Evolutionary conservation across 2,113 vertebrate species (phyloP).

Genomic region (Eupsittula cactorum): DNA sequence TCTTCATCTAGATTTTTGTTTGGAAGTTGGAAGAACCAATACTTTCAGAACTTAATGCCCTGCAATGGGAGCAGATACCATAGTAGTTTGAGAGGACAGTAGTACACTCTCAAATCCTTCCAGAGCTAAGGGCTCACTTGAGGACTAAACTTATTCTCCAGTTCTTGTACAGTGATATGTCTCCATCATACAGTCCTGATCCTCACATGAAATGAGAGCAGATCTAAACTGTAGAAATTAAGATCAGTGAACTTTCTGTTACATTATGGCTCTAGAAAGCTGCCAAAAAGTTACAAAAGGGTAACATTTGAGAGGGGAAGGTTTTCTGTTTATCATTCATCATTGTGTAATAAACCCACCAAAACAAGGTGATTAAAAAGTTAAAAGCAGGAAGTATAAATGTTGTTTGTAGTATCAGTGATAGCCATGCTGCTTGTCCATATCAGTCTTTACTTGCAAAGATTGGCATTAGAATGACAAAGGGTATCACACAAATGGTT

Average conservation of each 20-base stretch:
- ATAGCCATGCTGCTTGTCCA: neutral
- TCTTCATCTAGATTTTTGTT: neutral
- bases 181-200: neutral
- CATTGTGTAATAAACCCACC: neutral
- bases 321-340: neutral
- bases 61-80: neutral
- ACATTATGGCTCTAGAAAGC: neutral
- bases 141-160: neutral
- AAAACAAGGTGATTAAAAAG: neutral
- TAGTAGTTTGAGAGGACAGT: neutral
- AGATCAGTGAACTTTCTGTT: neutral
- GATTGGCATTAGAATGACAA: neutral
- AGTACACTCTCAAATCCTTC: neutral
- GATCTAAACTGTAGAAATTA: neutral
- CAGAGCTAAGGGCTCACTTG: neutral
- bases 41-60: neutral
- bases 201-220: neutral
- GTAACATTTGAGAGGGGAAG: neutral
- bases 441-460: neutral
- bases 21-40: neutral
- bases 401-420: neutral
- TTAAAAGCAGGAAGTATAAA: neutral
- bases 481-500: neutral
- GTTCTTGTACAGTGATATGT: neutral
- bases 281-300: neutral